Evolutionary conservation across 2,888 invertebrate species (phyloP).

Genomic region (Rhamphomyia laevipes): DNA sequence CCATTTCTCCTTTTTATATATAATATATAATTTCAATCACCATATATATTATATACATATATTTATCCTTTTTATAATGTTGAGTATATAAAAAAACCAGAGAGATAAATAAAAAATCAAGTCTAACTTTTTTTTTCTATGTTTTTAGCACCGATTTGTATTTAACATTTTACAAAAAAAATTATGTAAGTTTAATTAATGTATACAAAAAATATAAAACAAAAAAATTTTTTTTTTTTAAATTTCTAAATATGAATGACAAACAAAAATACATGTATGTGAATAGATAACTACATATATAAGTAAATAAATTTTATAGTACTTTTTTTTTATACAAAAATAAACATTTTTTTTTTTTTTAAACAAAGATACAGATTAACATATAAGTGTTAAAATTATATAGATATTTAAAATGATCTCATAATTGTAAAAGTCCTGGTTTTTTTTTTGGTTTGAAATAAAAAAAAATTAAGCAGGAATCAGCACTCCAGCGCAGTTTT

Average conservation of each 20-base stretch:
- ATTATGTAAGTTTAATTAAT: background rate
- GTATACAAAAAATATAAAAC: background rate
- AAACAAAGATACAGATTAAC: background rate
- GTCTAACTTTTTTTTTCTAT: background rate
- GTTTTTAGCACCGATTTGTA: too few species aligned
- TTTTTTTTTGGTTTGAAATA: background rate
- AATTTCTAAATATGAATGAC: too few species aligned
- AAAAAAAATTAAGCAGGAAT: constrained; percentile 19
- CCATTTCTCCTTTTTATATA: too few species aligned
- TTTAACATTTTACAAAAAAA: too few species aligned
- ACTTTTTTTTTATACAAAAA: background rate
- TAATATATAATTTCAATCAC: too few species aligned
- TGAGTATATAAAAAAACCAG: too few species aligned
- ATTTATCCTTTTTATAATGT: too few species aligned
- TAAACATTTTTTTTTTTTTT: background rate
- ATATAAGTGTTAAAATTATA: background rate
- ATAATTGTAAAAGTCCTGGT: background rate
- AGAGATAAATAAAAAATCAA: background rate
- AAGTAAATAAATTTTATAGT: too few species aligned
- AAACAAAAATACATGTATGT: too few species aligned
- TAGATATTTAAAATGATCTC: background rate
- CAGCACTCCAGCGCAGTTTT: constrained; percentile 29
- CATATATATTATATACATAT: too few species aligned
- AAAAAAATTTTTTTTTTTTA: background rate
- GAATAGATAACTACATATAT: background rate